Evolutionary conservation across 37 sponge, comb jelly and placozoan genomes (phyloP).

Genomic region (Amphimedon queenslandica): DNA sequence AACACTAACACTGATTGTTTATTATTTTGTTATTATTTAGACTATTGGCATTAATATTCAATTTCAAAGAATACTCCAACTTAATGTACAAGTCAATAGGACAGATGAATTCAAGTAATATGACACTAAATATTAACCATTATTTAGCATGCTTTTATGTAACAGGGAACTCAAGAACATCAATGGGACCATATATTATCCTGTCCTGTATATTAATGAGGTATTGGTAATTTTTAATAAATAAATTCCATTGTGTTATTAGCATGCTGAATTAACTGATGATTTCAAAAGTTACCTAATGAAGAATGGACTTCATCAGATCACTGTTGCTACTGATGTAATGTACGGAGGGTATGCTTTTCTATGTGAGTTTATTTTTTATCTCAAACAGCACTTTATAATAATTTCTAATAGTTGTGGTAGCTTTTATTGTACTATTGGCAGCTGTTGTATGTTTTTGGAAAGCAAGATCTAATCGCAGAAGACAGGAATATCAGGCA

Average conservation of each 20-base stretch:
- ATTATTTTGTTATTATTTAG: neutral
- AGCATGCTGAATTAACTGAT: constrained; percentile 54
- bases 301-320: constrained; percentile 18
- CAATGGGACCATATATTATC: constrained; percentile 45
- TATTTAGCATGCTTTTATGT: neutral
- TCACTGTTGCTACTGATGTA: neutral
- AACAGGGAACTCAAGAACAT: constrained; percentile 27
- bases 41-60: constrained; percentile 56
- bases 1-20: neutral
- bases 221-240: no score
- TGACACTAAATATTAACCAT: neutral
- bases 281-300: constrained; percentile 28
- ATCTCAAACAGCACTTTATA: neutral
- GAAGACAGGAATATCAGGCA: no score
- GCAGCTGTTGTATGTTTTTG: neutral
- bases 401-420: neutral
- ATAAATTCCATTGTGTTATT: neutral
- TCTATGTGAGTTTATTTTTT: constrained; percentile 22
- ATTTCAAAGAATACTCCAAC: constrained; percentile 39
- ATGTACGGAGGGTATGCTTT: constrained; percentile 3
- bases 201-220: constrained; percentile 66
- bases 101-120: constrained; percentile 17
- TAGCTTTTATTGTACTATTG: neutral
- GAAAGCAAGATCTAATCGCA: neutral
- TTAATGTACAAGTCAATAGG: constrained; percentile 53